Evolutionary conservation across 2,113 vertebrate species (phyloP), one percentile per base, ranked within the genome.

Genomic region (Hassar affinis): DNA sequence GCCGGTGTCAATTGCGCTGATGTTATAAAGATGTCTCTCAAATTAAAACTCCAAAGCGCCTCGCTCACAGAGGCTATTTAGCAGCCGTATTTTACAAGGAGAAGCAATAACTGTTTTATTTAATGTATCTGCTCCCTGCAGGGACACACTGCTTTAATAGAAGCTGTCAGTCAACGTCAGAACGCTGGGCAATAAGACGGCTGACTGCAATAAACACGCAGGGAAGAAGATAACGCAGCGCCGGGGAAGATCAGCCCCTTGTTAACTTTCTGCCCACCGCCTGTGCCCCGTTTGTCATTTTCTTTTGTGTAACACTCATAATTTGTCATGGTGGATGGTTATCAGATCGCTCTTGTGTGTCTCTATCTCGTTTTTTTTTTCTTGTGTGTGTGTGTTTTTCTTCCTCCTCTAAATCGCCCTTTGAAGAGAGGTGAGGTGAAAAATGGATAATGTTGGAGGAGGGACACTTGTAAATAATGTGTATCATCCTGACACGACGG

Each of bases 51-150:
- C 94, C 95, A 95, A 94, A 93, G 95, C 94, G 95, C 96, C 95
- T 95, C 95, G 96, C 96, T 95, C 95, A 91, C 95, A 94, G 92
- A 25, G 33, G 62, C 96, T 96, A 96, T 98, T 98, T 95, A 97
- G 95, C 92, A 90, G 95, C 93, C 93, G 95, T 97, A 96, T 97
- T 98, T 98, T 96, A 98, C 97, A 97, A 98, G 96, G 96, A 97
- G 96, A 97, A 97, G 97, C 94, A 97, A 98, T 99, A 97, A 97
- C 94, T 92, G 94, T 94, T 96, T 97, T 96, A 96, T 97, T 97
- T 97, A 96, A 98, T 96, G 95, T 98, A 97, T 99, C 96, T 97
- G 95, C 95, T 94, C 90, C 95, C 94, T 95, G 94, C 97, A 98
- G 93, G 92, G 94, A 93, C 51, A 77, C 91, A 85, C 93, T 90